These are phyloP conservation scores for Polymixis flavicincta DNA, from an alignment of 2,888 invertebrate genomes.

Conservation along the genomic window DNA sequence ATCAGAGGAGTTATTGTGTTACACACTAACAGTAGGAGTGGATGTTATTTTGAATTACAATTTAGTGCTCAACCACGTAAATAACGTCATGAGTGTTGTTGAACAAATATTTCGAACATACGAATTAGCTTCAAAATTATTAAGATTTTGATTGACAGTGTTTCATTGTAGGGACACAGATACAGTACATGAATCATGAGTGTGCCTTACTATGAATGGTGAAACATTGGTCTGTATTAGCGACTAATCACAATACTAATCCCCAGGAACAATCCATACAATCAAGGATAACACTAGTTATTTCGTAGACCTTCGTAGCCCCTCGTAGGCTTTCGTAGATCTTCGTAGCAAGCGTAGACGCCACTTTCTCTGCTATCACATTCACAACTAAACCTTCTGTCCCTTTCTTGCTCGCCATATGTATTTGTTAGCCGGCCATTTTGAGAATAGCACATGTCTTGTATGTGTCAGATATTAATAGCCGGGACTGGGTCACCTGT, in stretches of 20 bases:
- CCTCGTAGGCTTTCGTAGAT: not conserved
- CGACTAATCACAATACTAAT: no score
- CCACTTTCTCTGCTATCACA: not conserved
- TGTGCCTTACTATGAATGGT: not conserved
- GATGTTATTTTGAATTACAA: no score
- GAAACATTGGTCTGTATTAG: no score
- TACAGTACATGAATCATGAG: not conserved
- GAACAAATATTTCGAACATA: no score
- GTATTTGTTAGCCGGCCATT: constrained; percentile 74
- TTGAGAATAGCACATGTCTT: constrained; percentile 85
- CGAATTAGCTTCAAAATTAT: no score
- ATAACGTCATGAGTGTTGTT: no score
- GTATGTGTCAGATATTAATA: constrained; percentile 85
- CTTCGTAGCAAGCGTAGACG: not conserved
- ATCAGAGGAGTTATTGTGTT: not conserved
- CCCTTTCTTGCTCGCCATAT: constrained; percentile 54
- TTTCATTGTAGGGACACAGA: not conserved
- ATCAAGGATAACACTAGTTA: no score
- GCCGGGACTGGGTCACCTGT: constrained; percentile 83
- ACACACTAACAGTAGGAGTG: no score
- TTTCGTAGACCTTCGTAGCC: not conserved
- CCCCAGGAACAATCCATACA: no score
- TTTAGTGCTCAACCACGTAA: no score
- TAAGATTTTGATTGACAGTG: no score
- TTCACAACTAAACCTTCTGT: constrained; percentile 46